Evolutionary conservation across 2,113 vertebrate genomes (phyloP), one percentile per base, ranked within the genome.

Genomic region (Tyrannus savana): DNA sequence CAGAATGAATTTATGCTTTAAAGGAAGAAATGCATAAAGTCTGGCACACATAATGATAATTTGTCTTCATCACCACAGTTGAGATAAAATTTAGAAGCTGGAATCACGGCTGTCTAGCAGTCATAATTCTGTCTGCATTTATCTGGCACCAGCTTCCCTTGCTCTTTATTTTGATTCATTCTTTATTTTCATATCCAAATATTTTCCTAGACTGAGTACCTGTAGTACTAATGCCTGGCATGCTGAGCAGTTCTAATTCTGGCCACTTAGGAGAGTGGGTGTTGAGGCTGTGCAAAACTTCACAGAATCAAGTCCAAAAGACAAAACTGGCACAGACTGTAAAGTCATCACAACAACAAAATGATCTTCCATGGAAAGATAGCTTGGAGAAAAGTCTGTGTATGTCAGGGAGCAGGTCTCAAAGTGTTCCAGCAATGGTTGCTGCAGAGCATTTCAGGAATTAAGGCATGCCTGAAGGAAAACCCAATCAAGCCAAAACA

Each of bases 51-150:
- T 63, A 87, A 92, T 53, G 88, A 94, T 50, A 53, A 63, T 74
- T 73, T 88, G 52, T 68, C 75, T 96, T 96, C 96, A 97, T 96
- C 84, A 75, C 80, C 73, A 84, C 44, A 27, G 63, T 77, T 44
- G 8, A 90, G 72, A 89, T 97, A 88, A 95, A 93, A 91, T 94
- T 93, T 46, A 12, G 87, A 97, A 92, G 64, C 88, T 97, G 85
- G 91, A 96, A 96, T 84, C 84, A 62, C 5, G 12, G 81, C 84
- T 92, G 95, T 90, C 86, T 87, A 85, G 80, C 84, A 91, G 76
- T 95, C 88, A 80, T 92, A 85, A 87, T 95, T 97, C 94, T 92
- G 89, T 95, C 84, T 96, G 83, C 73, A 37, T 82, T 95, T 64
- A 66, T 93, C 67, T 96, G 92, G 87, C 59, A 93, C 23, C 28